phyloP scores from a whole-genome alignment of 1,140 invertebrate genomes.

The Uloborus diversus region DNA sequence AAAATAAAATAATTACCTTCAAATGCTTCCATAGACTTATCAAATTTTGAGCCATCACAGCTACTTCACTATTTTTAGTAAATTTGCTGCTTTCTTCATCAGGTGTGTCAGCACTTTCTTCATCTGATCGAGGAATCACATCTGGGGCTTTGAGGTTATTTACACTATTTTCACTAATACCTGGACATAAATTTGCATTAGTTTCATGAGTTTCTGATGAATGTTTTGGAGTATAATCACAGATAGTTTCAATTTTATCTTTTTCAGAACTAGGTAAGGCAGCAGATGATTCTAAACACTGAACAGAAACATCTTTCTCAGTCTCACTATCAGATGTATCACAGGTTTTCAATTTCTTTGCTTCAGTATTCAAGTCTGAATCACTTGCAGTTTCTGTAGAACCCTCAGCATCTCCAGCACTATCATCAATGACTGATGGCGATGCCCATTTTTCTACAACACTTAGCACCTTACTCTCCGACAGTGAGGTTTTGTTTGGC shows the following conservation, averaged over 20 bases:
- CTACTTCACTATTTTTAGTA: neutral
- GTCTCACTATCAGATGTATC: slow-evolving; percentile 50
- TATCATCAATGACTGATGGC: neutral
- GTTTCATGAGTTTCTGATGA: neutral
- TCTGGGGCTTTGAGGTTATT: neutral
- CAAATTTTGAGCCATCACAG: slow-evolving; percentile 19
- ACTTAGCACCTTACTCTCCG: slow-evolving; percentile 83
- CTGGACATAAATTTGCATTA: too few relatives aligned
- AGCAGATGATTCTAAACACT: neutral
- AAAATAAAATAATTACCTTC: slow-evolving; percentile 28
- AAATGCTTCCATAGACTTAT: slow-evolving; percentile 36
- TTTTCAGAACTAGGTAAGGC: neutral
- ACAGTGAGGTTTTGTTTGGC: slow-evolving; percentile 89
- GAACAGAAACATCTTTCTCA: neutral
- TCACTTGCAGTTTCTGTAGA: neutral
- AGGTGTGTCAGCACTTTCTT: slow-evolving; percentile 28
- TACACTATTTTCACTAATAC: slow-evolving; percentile 17
- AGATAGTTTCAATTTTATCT: neutral
- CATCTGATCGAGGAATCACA: slow-evolving; percentile 25
- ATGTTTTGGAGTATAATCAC: neutral
- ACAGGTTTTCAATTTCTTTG: slow-evolving; percentile 39
- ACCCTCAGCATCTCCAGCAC: neutral
- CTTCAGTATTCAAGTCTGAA: neutral
- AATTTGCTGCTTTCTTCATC: neutral
- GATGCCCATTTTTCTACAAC: slow-evolving; percentile 82